Evolutionary conservation across 2,113 vertebrate genomes (phyloP).

Genomic region (Prochilodus magdalenae): DNA sequence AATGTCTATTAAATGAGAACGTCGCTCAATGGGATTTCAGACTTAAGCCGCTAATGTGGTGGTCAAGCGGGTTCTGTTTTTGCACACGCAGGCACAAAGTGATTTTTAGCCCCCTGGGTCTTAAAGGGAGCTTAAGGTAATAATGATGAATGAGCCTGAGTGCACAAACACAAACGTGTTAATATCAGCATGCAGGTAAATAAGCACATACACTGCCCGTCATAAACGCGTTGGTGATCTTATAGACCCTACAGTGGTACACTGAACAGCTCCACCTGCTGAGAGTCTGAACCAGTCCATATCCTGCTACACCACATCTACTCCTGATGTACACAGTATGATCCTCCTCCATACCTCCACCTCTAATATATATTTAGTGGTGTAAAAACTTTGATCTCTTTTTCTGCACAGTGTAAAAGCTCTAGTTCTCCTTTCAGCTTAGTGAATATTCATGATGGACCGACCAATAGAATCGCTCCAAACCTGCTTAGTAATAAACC

Average conservation of each 20-base stretch:
- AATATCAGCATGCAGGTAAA: not conserved
- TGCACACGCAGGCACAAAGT: not conserved
- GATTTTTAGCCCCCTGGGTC: conserved; percentile 7
- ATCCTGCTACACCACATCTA: no score
- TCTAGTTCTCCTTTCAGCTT: no score
- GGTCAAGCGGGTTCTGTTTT: conserved; percentile 59
- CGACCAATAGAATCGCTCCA: no score
- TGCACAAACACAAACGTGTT: not conserved
- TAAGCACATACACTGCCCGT: not conserved
- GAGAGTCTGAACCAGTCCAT: no score
- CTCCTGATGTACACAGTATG: no score
- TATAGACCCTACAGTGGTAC: not conserved
- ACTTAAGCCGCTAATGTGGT: conserved; percentile 62
- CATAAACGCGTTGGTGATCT: not conserved
- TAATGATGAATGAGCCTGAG: not conserved
- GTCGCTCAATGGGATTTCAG: conserved; percentile 68
- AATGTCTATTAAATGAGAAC: conserved; percentile 71
- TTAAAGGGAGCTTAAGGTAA: conserved; percentile 1
- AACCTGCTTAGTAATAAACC: no score
- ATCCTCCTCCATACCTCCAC: no score
- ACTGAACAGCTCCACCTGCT: no score
- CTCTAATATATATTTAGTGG: no score
- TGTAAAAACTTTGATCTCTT: no score
- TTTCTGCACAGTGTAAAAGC: no score
- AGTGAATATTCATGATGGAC: no score